Conservation (phyloP, 2,113 vertebrate genomes). For the Neogobius melanostomus region DNA sequence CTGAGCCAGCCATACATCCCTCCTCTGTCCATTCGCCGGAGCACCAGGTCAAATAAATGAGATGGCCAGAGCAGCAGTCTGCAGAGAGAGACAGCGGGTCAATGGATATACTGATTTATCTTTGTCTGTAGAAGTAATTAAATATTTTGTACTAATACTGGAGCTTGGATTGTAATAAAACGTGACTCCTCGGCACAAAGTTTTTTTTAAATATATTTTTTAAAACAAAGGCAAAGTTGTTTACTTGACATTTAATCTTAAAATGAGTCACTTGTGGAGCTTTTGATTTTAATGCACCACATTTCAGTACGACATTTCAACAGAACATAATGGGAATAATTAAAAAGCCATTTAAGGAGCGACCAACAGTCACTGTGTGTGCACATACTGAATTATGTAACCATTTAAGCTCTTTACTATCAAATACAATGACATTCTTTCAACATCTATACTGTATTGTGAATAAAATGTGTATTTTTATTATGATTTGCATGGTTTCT, state of each 20-base stretch:
- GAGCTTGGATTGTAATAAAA: conserved; percentile 19
- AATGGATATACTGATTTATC: conserved; percentile 33
- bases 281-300: conserved; percentile 19
- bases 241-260: conserved; percentile 4
- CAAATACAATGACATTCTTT: no score
- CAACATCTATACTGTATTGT: no score
- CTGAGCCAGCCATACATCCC: conserved; percentile 26
- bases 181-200: conserved; percentile 12
- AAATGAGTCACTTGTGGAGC: conserved; percentile 3
- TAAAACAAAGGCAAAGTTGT: conserved; percentile 7
- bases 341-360: not conserved
- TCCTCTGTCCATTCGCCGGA: conserved; percentile 5
- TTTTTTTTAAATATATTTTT: conserved; percentile 10
- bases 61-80: conserved; percentile 10
- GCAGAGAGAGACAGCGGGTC: conserved; percentile 10
- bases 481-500: no score
- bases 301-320: not conserved
- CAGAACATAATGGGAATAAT: not conserved
- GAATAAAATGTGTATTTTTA: no score
- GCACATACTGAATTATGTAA: not conserved
- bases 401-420: no score
- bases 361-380: not conserved
- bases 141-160: conserved; percentile 30
- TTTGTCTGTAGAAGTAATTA: conserved; percentile 29
- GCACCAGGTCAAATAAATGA: conserved; percentile 39